These are phyloP conservation scores for Oceanodroma leucorhoa DNA, from an alignment of 2,797 vertebrate genomes.

Conservation along the genomic window DNA sequence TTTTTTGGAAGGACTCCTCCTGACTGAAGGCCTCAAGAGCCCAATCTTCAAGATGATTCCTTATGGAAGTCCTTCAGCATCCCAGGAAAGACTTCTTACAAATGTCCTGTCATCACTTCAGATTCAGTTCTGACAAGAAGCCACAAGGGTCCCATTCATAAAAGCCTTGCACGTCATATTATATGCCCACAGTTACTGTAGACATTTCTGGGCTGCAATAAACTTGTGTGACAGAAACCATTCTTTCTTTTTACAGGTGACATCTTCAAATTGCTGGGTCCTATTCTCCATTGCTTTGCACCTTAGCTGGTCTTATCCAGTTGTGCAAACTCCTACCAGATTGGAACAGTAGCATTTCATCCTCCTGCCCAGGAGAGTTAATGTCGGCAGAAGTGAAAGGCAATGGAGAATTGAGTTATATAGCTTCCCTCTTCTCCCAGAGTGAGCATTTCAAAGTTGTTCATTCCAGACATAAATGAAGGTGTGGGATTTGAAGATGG, in stretches of 20 bases:
- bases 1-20: slow-evolving; percentile 58
- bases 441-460: background rate
- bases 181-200: slow-evolving; percentile 50
- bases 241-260: slow-evolving; percentile 56
- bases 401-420: slow-evolving; percentile 23
- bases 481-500: background rate
- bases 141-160: slow-evolving; percentile 67
- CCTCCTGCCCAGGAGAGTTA: slow-evolving; percentile 10
- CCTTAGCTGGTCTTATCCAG: background rate
- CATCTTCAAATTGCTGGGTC: slow-evolving; percentile 34
- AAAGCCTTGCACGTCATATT: slow-evolving; percentile 61
- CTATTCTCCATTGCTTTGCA: slow-evolving; percentile 1
- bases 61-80: slow-evolving; percentile 60
- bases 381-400: slow-evolving; percentile 19
- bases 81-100: slow-evolving; percentile 48
- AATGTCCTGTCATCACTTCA: slow-evolving; percentile 70
- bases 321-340: background rate
- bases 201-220: slow-evolving; percentile 66
- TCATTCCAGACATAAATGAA: background rate
- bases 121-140: slow-evolving; percentile 68
- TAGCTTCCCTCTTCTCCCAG: background rate
- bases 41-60: slow-evolving; percentile 40
- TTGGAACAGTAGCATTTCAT: slow-evolving; percentile 10
- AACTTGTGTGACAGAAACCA: slow-evolving; percentile 54
- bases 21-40: slow-evolving; percentile 43